Evolutionary conservation across 23 tunicate genomes (phyloP).

Genomic region (Corella eumyota): DNA sequence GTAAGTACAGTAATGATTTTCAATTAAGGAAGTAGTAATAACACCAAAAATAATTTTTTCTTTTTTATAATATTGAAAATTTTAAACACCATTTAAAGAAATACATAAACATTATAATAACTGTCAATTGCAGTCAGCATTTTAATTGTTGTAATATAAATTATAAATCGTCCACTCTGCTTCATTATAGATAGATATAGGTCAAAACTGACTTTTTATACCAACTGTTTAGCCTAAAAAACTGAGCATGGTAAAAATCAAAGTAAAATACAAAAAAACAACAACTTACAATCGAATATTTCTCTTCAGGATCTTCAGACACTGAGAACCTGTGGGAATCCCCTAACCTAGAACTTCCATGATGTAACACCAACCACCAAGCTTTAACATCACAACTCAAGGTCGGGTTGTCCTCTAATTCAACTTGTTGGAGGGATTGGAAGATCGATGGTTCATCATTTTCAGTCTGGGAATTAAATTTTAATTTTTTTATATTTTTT

Average conservation of each 20-base stretch:
- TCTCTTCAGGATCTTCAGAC: slow-evolving; percentile 59
- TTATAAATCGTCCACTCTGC: too few relatives aligned
- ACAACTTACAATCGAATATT: slow-evolving; percentile 41
- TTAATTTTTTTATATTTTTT: background rate
- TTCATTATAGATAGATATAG: too few relatives aligned
- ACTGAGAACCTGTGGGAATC: slow-evolving; percentile 71
- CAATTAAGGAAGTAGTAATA: too few relatives aligned
- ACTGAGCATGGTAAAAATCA: background rate
- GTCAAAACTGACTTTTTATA: too few relatives aligned
- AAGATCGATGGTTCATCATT: background rate
- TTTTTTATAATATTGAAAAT: too few relatives aligned
- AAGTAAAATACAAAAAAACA: background rate
- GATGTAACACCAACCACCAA: slow-evolving; percentile 84
- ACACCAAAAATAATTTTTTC: too few relatives aligned
- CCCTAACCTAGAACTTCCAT: slow-evolving; percentile 57
- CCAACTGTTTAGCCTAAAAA: background rate
- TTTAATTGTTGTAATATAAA: too few relatives aligned
- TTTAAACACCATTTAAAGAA: background rate
- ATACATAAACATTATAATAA: too few relatives aligned
- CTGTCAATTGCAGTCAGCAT: too few relatives aligned
- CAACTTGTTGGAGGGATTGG: slow-evolving; percentile 1
- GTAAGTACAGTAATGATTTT: too few relatives aligned
- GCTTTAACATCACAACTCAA: slow-evolving; percentile 22
- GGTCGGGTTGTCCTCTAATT: slow-evolving; percentile 42
- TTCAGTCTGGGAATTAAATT: background rate